Evolutionary conservation across 2,888 invertebrate genomes (phyloP).

Genomic region (Bugula neritina): DNA sequence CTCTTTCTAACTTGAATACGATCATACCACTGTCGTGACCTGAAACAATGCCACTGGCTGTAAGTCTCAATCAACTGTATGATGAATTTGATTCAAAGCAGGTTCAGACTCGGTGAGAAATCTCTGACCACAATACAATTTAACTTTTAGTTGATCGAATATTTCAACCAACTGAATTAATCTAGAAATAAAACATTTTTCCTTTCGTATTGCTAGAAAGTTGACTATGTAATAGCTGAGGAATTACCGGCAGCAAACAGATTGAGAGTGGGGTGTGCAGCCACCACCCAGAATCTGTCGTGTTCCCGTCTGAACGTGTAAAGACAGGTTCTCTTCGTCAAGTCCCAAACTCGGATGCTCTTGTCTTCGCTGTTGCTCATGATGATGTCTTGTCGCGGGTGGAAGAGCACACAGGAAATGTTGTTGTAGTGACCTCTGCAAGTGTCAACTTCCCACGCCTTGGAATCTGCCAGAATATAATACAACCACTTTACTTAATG

Average conservation of each 20-base stretch:
- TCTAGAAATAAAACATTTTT: too few relatives aligned
- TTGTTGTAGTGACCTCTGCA: conserved; percentile 99
- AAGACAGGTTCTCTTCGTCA: conserved; percentile 59
- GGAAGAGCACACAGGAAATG: conserved; percentile 93
- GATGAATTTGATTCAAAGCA: too few relatives aligned
- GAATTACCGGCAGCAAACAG: conserved; percentile 95
- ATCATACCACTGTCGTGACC: conserved; percentile 94
- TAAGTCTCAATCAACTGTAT: too few relatives aligned
- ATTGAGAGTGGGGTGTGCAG: conserved; percentile 88
- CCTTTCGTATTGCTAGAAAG: too few relatives aligned
- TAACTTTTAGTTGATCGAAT: too few relatives aligned
- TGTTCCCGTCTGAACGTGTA: conserved; percentile 71
- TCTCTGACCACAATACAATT: too few relatives aligned
- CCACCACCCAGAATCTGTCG: conserved; percentile 94
- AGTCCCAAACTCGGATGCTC: conserved; percentile 96
- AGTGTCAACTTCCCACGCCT: conserved; percentile 98
- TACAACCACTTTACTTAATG: too few relatives aligned
- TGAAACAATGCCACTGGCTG: too few relatives aligned
- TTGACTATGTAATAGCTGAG: too few relatives aligned
- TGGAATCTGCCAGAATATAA: conserved; percentile 47
- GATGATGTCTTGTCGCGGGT: conserved; percentile 92
- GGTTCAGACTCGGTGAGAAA: too few relatives aligned
- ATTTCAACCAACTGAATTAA: too few relatives aligned
- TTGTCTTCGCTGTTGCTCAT: conserved; percentile 96
- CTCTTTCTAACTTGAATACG: conserved; percentile 83